These are phyloP conservation scores for Cololabis saira DNA, from an alignment of 2,113 vertebrate genomes.

Conservation along the genomic window DNA sequence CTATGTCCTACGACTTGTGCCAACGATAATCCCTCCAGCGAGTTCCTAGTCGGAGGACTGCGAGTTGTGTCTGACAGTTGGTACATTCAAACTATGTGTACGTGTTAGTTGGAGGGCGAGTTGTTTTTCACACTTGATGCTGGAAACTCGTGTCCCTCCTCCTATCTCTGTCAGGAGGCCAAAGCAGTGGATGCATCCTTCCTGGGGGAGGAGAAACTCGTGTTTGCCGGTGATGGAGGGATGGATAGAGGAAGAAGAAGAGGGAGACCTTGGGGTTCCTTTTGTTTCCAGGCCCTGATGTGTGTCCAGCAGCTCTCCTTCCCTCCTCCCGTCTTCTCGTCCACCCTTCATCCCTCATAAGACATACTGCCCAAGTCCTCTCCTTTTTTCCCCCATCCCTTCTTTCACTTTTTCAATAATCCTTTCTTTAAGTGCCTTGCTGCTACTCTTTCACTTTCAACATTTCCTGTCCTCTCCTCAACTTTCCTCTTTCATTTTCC, in stretches of 20 bases:
- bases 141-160: constrained; percentile 1
- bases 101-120: too few species aligned
- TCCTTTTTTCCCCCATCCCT: constrained; percentile 85
- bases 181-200: constrained; percentile 87
- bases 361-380: constrained; percentile 87
- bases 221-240: constrained; percentile 83
- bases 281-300: constrained; percentile 99
- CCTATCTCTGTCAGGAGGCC: background rate
- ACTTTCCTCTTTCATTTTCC: constrained; percentile 37
- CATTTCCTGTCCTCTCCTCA: constrained; percentile 61
- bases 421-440: constrained; percentile 76
- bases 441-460: constrained; percentile 75
- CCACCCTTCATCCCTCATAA: constrained; percentile 69
- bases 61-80: too few species aligned
- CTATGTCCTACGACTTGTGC: too few species aligned
- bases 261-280: constrained; percentile 87
- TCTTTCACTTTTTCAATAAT: constrained; percentile 84
- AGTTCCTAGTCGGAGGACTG: too few species aligned
- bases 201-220: constrained; percentile 88
- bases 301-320: constrained; percentile 92
- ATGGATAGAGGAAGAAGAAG: constrained; percentile 77
- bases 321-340: constrained; percentile 46
- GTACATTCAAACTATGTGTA: too few species aligned
- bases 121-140: too few species aligned
- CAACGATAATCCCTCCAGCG: too few species aligned